Conservation (phyloP, 1,140 invertebrate species). For the Teleogryllus occipitalis region DNA sequence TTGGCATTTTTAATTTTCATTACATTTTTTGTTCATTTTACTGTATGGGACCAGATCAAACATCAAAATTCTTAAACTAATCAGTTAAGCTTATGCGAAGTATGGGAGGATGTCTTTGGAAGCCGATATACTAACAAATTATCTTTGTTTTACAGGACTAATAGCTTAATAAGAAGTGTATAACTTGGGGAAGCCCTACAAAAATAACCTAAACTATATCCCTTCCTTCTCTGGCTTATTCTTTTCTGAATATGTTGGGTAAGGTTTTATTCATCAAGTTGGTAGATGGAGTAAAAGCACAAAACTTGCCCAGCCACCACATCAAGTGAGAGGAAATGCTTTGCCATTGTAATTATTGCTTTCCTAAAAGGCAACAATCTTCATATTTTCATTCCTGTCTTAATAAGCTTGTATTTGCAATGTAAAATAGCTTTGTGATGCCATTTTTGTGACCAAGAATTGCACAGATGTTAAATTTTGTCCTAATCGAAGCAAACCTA, state of each 20-base stretch:
- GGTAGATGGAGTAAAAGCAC: neutral
- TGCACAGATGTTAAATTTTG: too few species aligned
- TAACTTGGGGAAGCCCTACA: neutral
- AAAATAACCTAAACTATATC: neutral
- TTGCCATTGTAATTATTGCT: neutral
- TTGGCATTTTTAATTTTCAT: conserved; percentile 3
- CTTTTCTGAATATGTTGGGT: neutral
- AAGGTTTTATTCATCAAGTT: neutral
- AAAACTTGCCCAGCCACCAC: neutral
- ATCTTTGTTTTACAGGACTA: conserved; percentile 15
- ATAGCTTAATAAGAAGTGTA: neutral
- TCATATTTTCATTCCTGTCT: too few species aligned
- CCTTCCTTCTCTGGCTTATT: neutral
- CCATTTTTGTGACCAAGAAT: too few species aligned
- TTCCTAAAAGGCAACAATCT: too few species aligned
- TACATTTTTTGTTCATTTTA: neutral
- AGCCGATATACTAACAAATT: conserved; percentile 10
- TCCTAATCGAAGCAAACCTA: too few species aligned
- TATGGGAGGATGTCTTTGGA: neutral
- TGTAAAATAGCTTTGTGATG: too few species aligned
- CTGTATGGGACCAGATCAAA: neutral
- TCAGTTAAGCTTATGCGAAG: neutral
- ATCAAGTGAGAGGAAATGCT: neutral
- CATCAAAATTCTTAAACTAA: neutral
- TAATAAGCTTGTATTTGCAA: too few species aligned